These are phyloP conservation scores for Anguilla anguilla DNA, from an alignment of 2,797 vertebrate species.

Conservation along the genomic window DNA sequence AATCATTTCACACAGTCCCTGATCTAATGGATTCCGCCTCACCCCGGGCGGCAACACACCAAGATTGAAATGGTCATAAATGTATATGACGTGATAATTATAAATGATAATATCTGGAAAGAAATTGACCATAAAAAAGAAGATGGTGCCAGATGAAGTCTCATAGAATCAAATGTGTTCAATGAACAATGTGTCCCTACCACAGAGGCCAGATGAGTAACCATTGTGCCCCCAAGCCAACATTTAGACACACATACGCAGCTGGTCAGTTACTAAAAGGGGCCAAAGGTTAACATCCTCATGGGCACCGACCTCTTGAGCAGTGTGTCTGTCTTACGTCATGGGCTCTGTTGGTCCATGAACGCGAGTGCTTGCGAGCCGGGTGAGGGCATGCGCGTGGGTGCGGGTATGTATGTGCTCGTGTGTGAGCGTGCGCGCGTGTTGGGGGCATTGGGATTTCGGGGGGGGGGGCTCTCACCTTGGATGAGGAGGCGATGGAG, in stretches of 20 bases:
- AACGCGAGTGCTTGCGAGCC: too few species aligned
- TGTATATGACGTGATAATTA: background rate
- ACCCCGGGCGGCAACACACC: background rate
- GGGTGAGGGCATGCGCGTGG: too few species aligned
- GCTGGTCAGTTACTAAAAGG: background rate
- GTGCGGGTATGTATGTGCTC: background rate
- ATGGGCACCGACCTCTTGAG: too few species aligned
- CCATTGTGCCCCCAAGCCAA: background rate
- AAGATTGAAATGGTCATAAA: background rate
- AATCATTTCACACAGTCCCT: background rate
- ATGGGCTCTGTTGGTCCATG: too few species aligned
- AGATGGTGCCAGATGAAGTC: background rate
- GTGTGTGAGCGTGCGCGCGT: background rate
- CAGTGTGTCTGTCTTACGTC: too few species aligned
- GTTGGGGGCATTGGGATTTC: background rate
- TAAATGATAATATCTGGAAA: background rate
- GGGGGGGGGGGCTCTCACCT: conserved; percentile 63
- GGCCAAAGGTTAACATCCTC: background rate
- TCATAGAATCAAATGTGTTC: background rate
- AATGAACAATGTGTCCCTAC: background rate
- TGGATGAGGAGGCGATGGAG: conserved; percentile 83
- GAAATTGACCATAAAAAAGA: background rate
- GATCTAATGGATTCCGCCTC: background rate
- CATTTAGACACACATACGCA: background rate
- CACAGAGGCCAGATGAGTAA: background rate